Evolutionary conservation across 35 echinoderm and acorn worm species (phyloP), one percentile per base, ranked within the genome.

Genomic region (Hemicentrotus pulcherrimus): DNA sequence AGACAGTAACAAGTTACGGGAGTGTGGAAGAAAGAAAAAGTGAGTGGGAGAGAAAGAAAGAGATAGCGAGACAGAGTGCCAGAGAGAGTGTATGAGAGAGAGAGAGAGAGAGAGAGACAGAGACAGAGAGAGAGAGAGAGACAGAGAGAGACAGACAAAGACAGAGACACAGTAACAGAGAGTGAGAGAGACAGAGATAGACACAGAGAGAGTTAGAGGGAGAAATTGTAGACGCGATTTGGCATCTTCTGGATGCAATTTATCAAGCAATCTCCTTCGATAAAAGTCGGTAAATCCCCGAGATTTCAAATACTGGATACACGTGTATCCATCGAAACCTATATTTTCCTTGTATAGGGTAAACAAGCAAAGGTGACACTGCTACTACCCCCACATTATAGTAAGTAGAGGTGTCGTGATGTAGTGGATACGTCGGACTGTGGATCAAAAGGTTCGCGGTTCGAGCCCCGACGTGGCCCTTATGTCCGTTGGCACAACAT

Each of bases 251-350:
- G 65, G 65, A 78, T 78, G 65, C n/a, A 78, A 78, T 78, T 78
- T 78, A 78, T 78, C 65, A 78, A 78, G 65, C 65, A 78, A 78
- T 78, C 65, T 78, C 65, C 65, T 78, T 78, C 65, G 65, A 78
- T 78, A 78, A 78, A 78, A 28, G 65, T 78, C 65, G 65, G 65
- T 78, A 78, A 78, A 78, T 78, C 65, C 65, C 22, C 65, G 28
- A 78, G 65, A 78, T 78, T 78, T 78, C 65, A 78, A 78, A 78
- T 18, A 78, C 65, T 70, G 22, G 65, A 78, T 78, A 78, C 65
- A 78, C 24, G 28, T 78, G 65, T 78, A 78, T 78, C 65, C 65
- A 78, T 78, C 65, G 65, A 78, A 78, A 78, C 65, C 24, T 78
- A 78, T 78, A 22, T 78, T 78, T 28, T n/a, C 22, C 65, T 78